These are phyloP conservation scores for Rhincodon typus DNA, from an alignment of 2,797 vertebrate species.

Conservation along the genomic window DNA sequence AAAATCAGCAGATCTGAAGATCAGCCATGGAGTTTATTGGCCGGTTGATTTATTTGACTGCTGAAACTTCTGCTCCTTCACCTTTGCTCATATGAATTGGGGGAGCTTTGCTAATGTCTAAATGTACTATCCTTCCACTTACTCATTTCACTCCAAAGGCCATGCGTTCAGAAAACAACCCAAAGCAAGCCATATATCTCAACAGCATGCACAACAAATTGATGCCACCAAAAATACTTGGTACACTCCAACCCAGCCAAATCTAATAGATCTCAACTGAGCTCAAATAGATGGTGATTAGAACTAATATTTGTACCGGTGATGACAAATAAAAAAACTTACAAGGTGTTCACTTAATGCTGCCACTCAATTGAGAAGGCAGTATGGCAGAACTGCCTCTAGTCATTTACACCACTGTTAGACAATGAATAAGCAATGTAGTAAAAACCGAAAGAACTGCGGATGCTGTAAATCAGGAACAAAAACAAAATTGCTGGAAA, in stretches of 20 bases:
- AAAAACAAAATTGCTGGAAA: too few relatives aligned
- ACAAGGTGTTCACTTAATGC: neutral
- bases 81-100: neutral
- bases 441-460: too few relatives aligned
- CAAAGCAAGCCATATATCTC: neutral
- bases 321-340: neutral
- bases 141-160: neutral
- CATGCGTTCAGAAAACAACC: neutral
- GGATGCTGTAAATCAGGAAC: too few relatives aligned
- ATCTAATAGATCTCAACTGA: neutral
- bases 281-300: neutral
- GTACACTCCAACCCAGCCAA: neutral
- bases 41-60: neutral
- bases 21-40: neutral
- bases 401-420: too few relatives aligned
- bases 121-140: neutral
- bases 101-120: neutral
- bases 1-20: neutral
- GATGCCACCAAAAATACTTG: neutral
- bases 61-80: neutral
- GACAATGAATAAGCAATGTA: neutral
- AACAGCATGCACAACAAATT: neutral
- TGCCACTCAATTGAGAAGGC: neutral
- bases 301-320: too few relatives aligned
- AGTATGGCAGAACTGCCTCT: neutral